These are phyloP conservation scores for Lates japonicus DNA, from an alignment of 2,797 vertebrate species.

Conservation along the genomic window DNA sequence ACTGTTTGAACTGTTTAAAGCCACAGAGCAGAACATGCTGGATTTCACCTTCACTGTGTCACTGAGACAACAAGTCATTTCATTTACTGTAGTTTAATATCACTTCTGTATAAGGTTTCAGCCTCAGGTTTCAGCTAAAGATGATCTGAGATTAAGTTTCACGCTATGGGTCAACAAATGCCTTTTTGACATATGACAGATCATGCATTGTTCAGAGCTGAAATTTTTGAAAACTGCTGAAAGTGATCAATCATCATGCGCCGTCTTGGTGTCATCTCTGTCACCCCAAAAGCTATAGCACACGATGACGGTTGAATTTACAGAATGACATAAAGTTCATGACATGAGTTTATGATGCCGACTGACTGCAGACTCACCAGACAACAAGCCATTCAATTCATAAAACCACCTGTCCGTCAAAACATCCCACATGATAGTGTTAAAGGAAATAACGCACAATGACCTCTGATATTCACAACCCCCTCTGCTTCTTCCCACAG, in stretches of 20 bases:
- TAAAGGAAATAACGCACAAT: neutral
- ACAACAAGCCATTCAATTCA: neutral
- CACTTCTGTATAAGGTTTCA: neutral
- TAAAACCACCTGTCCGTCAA: neutral
- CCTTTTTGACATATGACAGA: neutral
- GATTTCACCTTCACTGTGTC: neutral
- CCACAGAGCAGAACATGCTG: neutral
- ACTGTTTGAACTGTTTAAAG: slow-evolving; percentile 20
- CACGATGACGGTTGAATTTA: neutral
- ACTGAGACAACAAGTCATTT: slow-evolving; percentile 6
- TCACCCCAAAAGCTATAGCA: neutral
- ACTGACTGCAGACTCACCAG: neutral
- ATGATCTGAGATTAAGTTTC: neutral
- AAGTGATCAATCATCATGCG: neutral
- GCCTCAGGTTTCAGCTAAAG: slow-evolving; percentile 1
- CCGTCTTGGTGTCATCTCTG: neutral
- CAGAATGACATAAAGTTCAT: slow-evolving; percentile 3
- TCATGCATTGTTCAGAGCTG: neutral
- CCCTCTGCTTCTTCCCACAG: neutral
- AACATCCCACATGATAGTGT: neutral
- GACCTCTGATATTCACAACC: neutral
- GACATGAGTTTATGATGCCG: neutral
- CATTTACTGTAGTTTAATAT: neutral
- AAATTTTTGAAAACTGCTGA: neutral
- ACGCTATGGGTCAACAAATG: neutral